Percentiles rank a stretch among this genome's conserved stretches.
phyloP scores from a whole-genome alignment of 2,888 invertebrate species.

The Drosophila nigricruria region DNA sequence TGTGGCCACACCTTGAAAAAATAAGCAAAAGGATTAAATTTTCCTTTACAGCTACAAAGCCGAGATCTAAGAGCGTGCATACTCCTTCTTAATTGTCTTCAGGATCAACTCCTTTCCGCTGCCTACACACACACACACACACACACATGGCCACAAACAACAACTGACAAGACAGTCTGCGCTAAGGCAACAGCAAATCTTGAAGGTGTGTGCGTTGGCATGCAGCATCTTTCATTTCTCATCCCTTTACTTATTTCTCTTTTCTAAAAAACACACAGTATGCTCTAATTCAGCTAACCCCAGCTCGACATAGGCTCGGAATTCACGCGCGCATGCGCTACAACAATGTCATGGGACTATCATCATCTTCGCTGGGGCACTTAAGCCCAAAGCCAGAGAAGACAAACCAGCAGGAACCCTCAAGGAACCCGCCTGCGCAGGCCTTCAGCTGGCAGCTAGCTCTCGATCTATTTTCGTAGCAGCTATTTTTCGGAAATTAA shows the following conservation, averaged over 20 bases:
- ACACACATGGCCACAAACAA: slow-evolving; percentile 43
- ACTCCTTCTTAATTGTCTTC: slow-evolving; percentile 60
- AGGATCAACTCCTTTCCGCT: slow-evolving; percentile 63
- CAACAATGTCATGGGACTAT: slow-evolving; percentile 37
- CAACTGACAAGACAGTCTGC: slow-evolving; percentile 47
- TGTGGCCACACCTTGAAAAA: slow-evolving; percentile 80
- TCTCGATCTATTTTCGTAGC: slow-evolving; percentile 54
- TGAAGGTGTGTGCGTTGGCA: slow-evolving; percentile 56
- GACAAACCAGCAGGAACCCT: slow-evolving; percentile 28
- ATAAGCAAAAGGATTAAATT: slow-evolving; percentile 78
- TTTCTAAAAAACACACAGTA: slow-evolving; percentile 27
- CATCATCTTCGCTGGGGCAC: slow-evolving; percentile 41
- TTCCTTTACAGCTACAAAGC: slow-evolving; percentile 27
- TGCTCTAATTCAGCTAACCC: slow-evolving; percentile 50
- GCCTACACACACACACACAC: slow-evolving; percentile 64
- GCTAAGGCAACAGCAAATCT: slow-evolving; percentile 26
- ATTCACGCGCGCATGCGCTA: slow-evolving; percentile 42
- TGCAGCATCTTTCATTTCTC: slow-evolving; percentile 40
- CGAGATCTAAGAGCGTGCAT: slow-evolving; percentile 46
- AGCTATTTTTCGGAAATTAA: slow-evolving; percentile 71
- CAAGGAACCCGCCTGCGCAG: slow-evolving; percentile 32
- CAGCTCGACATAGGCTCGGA: not conserved
- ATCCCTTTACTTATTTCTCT: slow-evolving; percentile 39
- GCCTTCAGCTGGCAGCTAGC: slow-evolving; percentile 57
- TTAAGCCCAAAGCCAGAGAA: slow-evolving; percentile 34